phyloP scores from a whole-genome alignment of 2,888 invertebrate genomes.

The Macaria liturata region DNA sequence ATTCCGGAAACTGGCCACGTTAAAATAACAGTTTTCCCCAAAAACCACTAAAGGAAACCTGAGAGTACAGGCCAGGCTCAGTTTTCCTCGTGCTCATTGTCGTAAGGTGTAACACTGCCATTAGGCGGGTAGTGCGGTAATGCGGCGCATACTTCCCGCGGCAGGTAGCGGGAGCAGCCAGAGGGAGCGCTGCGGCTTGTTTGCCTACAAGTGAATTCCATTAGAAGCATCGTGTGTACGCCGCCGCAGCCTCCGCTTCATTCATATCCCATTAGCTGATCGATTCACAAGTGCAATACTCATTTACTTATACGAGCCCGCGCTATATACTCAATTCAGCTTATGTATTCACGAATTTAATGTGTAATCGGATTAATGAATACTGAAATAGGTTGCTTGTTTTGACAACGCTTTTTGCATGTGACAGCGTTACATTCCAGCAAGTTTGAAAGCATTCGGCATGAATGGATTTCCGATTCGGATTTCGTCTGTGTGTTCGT shows the following conservation, averaged over 20 bases:
- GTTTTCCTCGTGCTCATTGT: background rate
- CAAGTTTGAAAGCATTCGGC: too few relatives aligned
- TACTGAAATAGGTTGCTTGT: slow-evolving; percentile 10
- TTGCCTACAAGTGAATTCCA: slow-evolving; percentile 83
- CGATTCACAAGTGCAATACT: slow-evolving; percentile 74
- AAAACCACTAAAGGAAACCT: too few relatives aligned
- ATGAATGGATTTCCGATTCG: too few relatives aligned
- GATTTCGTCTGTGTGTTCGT: too few relatives aligned
- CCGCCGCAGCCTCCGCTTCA: slow-evolving; percentile 73
- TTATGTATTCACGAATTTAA: slow-evolving; percentile 32
- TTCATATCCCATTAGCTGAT: slow-evolving; percentile 82
- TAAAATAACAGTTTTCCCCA: too few relatives aligned
- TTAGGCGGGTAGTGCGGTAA: slow-evolving; percentile 34
- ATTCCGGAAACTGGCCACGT: too few relatives aligned
- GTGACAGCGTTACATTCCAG: slow-evolving; percentile 4
- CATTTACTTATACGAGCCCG: slow-evolving; percentile 44
- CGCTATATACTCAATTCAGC: slow-evolving; percentile 32
- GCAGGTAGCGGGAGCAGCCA: slow-evolving; percentile 49
- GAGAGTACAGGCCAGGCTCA: too few relatives aligned
- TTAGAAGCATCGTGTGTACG: slow-evolving; percentile 76
- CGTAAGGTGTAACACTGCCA: slow-evolving; percentile 16
- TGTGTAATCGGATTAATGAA: slow-evolving; percentile 30
- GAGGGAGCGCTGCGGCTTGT: slow-evolving; percentile 72
- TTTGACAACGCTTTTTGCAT: slow-evolving; percentile 4
- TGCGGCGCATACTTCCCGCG: slow-evolving; percentile 51